Evolutionary conservation across 2,888 invertebrate species (phyloP), one percentile per base, ranked within the genome.

Genomic region (Sphaerophoria rueppellii): DNA sequence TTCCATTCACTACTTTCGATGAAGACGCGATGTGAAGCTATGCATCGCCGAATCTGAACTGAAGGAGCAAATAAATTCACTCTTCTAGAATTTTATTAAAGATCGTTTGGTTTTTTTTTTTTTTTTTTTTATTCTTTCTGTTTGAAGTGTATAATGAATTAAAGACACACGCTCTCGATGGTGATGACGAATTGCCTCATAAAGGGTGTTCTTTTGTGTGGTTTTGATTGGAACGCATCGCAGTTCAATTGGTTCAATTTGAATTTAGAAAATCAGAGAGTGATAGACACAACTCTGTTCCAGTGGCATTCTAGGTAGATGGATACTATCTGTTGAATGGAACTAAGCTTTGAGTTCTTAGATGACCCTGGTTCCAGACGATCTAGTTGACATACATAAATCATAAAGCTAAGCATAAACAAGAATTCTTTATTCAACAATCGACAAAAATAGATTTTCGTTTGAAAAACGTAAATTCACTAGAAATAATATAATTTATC

Each of bases 41-140:
- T 80, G 77, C 81, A 85, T 85, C 81, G 85, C 72, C 81, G 85
- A 85, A 85, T 85, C 81, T 81, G 73, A 81, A 85, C 85, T 85
- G 85, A 76, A 85, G 73, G 52, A 73, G 81, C 43, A 65, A 81
- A 73, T 81, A n/a, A 69, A 85, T 63, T 70, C 40, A 43, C 57
- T 35, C 71, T 74, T 75, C 71, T 75, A 57, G 80, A 72, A 57
- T 24, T 24, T 24, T 24, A 24, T 74, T 74, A 55, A 75, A 71
- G 60, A 72, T 79, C 75, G 57, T 60, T 63, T 71, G 55, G 63
- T 65, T 60, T 71, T 48, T 57, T 50, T 50, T 43, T 9, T 6
- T 43, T 1, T 43, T 6, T 50, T 50, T 50, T 43, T 9, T 6
- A 2, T 1, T 43, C 1, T 50, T 65, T 34, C 12, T 50, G 72